A percentile compares a stretch with the other conserved stretches of the same genome.
These are phyloP conservation scores for Cheilosia impressa DNA, from an alignment of 2,888 invertebrate genomes.

Conservation along the genomic window DNA sequence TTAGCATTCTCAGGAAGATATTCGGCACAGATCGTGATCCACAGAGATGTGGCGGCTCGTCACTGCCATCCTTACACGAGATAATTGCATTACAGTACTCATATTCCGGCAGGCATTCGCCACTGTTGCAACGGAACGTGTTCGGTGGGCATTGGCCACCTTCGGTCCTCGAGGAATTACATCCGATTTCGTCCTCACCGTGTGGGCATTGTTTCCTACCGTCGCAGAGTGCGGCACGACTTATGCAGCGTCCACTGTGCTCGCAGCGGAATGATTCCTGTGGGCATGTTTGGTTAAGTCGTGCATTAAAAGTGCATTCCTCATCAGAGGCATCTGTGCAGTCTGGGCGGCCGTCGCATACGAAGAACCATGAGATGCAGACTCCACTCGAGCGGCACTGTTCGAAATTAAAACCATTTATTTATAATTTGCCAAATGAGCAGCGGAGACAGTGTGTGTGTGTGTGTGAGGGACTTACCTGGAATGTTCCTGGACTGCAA, in stretches of 20 bases:
- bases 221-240: slow-evolving; percentile 92
- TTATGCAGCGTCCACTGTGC: slow-evolving; percentile 89
- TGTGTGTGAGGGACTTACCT: slow-evolving; percentile 84
- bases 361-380: slow-evolving; percentile 97
- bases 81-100: slow-evolving; percentile 96
- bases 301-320: slow-evolving; percentile 86
- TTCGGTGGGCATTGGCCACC: slow-evolving; percentile 89
- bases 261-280: slow-evolving; percentile 89
- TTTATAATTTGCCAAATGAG: slow-evolving; percentile 66
- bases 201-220: slow-evolving; percentile 90
- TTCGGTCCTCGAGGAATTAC: slow-evolving; percentile 85
- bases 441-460: slow-evolving; percentile 50
- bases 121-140: slow-evolving; percentile 93
- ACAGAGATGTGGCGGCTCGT: slow-evolving; percentile 92
- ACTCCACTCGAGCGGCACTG: slow-evolving; percentile 93
- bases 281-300: slow-evolving; percentile 86
- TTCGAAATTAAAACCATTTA: slow-evolving; percentile 77
- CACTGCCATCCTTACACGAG: slow-evolving; percentile 94
- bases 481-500: slow-evolving; percentile 93
- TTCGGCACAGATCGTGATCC: slow-evolving; percentile 84
- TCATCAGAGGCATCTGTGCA: slow-evolving; percentile 95
- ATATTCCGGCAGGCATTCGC: slow-evolving; percentile 94
- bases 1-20: slow-evolving; percentile 81
- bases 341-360: slow-evolving; percentile 92
- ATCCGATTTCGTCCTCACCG: slow-evolving; percentile 90